Conservation (phyloP, 2,797 vertebrate genomes). For the Threskiornis aethiopicus region DNA sequence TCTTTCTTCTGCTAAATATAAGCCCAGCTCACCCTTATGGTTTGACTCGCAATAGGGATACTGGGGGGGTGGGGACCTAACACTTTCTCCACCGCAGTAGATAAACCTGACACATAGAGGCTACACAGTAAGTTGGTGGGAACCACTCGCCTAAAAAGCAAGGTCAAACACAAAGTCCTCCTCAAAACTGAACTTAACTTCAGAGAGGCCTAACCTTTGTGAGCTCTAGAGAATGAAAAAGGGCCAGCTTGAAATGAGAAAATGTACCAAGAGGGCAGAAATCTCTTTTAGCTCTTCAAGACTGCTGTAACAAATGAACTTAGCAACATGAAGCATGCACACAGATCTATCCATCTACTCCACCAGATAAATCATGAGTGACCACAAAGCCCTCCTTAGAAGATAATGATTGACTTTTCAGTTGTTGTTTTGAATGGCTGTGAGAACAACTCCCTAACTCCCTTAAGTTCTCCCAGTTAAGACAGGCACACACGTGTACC, state of each 20-base stretch:
- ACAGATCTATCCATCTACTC: neutral
- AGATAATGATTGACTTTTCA: neutral
- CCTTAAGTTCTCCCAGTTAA: neutral
- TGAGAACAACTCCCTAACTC: neutral
- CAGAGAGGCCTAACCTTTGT: neutral
- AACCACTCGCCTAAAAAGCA: neutral
- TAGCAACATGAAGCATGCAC: neutral
- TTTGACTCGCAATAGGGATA: neutral
- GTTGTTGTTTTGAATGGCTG: neutral
- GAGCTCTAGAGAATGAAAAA: neutral
- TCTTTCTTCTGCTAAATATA: neutral
- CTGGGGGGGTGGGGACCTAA: neutral
- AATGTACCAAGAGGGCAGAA: neutral
- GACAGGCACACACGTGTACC: neutral
- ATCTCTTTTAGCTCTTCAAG: neutral
- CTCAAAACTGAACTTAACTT: neutral
- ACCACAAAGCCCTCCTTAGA: neutral
- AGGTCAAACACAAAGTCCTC: neutral
- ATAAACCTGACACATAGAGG: accelerated
- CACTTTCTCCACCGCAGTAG: neutral
- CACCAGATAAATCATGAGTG: neutral
- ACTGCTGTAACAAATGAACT: neutral
- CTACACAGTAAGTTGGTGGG: neutral
- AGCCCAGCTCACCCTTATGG: neutral
- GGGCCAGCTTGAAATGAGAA: neutral